Evolutionary conservation across 2,113 vertebrate genomes (phyloP).

Genomic region (Paracanthobrama guichenoti): DNA sequence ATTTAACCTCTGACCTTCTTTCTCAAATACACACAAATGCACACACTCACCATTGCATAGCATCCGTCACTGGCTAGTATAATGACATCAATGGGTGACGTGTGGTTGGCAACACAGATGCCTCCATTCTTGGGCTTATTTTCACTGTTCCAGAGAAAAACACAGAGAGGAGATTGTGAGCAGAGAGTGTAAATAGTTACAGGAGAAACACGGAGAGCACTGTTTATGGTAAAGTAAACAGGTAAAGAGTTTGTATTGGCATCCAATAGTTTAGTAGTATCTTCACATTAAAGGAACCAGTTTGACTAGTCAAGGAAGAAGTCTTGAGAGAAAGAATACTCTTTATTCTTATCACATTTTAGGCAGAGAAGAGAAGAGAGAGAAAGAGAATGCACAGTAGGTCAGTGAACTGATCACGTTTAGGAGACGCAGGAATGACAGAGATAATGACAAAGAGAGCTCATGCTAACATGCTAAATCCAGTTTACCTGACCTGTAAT

Average conservation of each 20-base stretch:
- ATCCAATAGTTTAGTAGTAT: background rate
- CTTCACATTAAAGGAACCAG: background rate
- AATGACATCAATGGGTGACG: slow-evolving; percentile 89
- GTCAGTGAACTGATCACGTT: background rate
- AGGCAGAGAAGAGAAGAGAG: background rate
- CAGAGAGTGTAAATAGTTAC: background rate
- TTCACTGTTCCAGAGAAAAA: slow-evolving; percentile 71
- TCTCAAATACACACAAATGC: background rate
- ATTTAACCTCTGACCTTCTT: background rate
- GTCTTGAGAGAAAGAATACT: background rate
- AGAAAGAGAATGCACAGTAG: background rate
- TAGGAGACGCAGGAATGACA: background rate
- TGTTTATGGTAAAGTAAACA: background rate
- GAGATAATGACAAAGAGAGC: background rate
- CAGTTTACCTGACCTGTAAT: background rate
- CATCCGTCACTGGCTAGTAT: slow-evolving; percentile 91
- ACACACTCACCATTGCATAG: slow-evolving; percentile 83
- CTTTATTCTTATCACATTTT: background rate
- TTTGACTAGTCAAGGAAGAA: background rate
- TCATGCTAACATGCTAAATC: background rate
- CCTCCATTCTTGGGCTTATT: slow-evolving; percentile 89
- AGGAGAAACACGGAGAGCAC: background rate
- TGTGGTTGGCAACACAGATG: slow-evolving; percentile 94
- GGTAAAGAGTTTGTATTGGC: background rate
- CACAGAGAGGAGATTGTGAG: background rate